These are phyloP conservation scores for Globodera ellingtonae DNA, from an alignment of 1,140 invertebrate species.

Conservation along the genomic window DNA sequence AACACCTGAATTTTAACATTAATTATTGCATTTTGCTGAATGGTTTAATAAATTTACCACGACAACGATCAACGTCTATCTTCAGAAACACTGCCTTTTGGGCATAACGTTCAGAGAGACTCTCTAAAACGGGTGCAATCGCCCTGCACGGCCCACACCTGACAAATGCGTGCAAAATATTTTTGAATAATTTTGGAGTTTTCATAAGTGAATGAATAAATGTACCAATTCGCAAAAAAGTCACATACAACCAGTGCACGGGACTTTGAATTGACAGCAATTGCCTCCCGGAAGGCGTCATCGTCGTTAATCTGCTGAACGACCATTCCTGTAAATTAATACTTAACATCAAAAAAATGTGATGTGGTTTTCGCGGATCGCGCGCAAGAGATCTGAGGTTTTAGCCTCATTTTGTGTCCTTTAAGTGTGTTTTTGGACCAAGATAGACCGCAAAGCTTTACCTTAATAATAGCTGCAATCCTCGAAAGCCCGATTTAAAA, in stretches of 20 bases:
- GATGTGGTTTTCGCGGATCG: too few relatives aligned
- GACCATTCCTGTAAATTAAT: background rate
- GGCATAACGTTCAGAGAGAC: constrained; percentile 43
- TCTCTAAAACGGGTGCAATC: constrained; percentile 54
- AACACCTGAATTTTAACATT: constrained; percentile 38
- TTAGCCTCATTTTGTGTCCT: too few relatives aligned
- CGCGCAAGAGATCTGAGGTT: too few relatives aligned
- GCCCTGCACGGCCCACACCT: constrained; percentile 50
- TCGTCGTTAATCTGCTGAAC: constrained; percentile 7
- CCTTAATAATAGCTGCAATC: too few relatives aligned
- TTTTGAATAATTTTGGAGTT: background rate
- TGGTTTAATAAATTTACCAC: constrained; percentile 29
- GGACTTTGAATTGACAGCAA: background rate
- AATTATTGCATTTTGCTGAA: background rate
- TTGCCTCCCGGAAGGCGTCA: background rate
- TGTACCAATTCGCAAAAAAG: constrained; percentile 52
- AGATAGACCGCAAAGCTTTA: too few relatives aligned
- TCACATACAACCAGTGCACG: constrained; percentile 43
- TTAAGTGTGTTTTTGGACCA: too few relatives aligned
- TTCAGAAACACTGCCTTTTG: constrained; percentile 51
- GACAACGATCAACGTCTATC: constrained; percentile 52
- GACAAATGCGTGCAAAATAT: background rate
- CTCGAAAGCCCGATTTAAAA: too few relatives aligned
- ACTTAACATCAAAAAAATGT: too few relatives aligned
- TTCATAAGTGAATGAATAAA: background rate